These are phyloP conservation scores for Xestia rhomboidea DNA, from an alignment of 2,888 invertebrate genomes.

Conservation along the genomic window DNA sequence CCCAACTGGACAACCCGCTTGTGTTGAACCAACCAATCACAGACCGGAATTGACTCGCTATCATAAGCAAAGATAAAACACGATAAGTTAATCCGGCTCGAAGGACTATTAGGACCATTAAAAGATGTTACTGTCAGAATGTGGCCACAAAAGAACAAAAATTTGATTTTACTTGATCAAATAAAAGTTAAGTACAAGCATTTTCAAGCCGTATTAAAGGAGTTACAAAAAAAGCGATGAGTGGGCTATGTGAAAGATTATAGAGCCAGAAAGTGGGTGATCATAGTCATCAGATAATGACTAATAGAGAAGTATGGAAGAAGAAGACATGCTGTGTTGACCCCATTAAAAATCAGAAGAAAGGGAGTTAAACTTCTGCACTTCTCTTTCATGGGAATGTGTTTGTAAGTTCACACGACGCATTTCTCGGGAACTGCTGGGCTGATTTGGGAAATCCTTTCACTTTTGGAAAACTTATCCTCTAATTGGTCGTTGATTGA, in stretches of 20 bases:
- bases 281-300: not conserved
- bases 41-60: not conserved
- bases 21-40: not conserved
- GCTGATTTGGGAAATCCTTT: conserved; percentile 63
- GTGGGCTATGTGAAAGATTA: not conserved
- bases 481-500: conserved; percentile 30
- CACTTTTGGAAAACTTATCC: conserved; percentile 61
- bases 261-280: not conserved
- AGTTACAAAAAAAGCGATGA: not conserved
- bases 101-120: too few species aligned
- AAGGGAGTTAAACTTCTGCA: conserved; percentile 24
- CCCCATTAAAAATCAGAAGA: not conserved
- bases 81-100: not conserved
- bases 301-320: not conserved
- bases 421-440: conserved; percentile 52
- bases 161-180: not conserved
- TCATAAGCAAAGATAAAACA: not conserved
- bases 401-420: conserved; percentile 32
- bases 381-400: not conserved
- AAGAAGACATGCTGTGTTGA: not conserved
- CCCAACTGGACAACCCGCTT: not conserved
- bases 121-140: not conserved
- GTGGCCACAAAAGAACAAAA: not conserved
- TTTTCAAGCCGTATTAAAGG: not conserved
- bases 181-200: not conserved